Conservation (phyloP, 2,888 invertebrate species). For the Ochropacha duplaris region DNA sequence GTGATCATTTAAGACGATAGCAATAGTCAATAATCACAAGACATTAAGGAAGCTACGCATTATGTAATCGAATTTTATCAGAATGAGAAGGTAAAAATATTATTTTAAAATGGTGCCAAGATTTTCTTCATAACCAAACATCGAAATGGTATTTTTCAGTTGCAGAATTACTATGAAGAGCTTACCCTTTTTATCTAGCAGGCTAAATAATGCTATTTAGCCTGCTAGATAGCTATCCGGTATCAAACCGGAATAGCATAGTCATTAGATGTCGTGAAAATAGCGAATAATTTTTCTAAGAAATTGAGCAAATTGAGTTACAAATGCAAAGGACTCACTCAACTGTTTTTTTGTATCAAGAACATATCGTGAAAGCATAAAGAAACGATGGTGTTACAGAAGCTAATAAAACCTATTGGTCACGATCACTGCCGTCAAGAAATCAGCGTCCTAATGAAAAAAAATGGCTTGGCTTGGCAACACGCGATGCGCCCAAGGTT, state of each 20-base stretch:
- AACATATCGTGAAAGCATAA: background rate
- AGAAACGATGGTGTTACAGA: conserved; percentile 15
- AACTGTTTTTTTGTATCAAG: background rate
- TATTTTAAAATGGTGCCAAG: too few species aligned
- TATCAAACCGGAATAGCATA: too few species aligned
- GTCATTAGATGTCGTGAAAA: background rate
- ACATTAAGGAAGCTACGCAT: background rate
- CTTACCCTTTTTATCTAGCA: too few species aligned
- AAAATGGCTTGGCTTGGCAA: conserved; percentile 47
- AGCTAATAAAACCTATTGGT: conserved; percentile 13
- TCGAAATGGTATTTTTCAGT: too few species aligned
- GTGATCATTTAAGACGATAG: background rate
- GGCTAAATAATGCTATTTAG: too few species aligned
- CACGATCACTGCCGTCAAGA: conserved; percentile 6
- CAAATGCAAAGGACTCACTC: background rate
- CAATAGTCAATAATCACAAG: background rate
- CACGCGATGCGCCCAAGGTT: conserved; percentile 48
- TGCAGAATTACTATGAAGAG: too few species aligned
- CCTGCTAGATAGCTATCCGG: too few species aligned
- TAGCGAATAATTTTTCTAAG: background rate
- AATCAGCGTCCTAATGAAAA: conserved; percentile 27
- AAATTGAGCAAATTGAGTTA: too few species aligned
- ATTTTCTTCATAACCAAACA: too few species aligned
- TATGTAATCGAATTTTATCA: background rate
- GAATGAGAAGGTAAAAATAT: too few species aligned